Conservation (phyloP, 35 echinoderm and acorn worm species). For the Hemicentrotus pulcherrimus region DNA sequence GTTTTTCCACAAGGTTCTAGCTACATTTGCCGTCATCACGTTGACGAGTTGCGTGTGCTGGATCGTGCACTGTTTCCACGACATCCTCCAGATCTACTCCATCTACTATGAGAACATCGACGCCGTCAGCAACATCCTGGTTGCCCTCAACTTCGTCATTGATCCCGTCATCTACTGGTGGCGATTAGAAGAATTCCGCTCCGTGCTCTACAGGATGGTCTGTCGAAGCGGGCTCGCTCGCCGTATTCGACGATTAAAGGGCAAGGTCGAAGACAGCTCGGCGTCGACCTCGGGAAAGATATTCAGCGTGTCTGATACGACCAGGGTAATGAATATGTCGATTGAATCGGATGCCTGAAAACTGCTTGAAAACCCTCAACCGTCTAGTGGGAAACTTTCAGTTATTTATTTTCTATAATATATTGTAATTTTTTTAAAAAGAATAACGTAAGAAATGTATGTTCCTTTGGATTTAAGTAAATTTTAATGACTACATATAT, state of each 20-base stretch:
- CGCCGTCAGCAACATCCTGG: constrained; percentile 50
- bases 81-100: constrained; percentile 44
- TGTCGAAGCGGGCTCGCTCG: not conserved
- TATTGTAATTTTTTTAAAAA: too few species aligned
- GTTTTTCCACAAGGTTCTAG: not conserved
- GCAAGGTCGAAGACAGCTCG: not conserved
- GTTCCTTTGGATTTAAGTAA: too few species aligned
- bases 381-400: too few species aligned
- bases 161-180: constrained; percentile 50
- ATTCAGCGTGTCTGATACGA: constrained; percentile 14
- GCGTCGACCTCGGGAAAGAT: not conserved
- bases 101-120: constrained; percentile 37
- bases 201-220: not conserved
- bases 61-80: constrained; percentile 52
- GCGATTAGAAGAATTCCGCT: constrained; percentile 28
- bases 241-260: not conserved
- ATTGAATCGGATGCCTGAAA: not conserved
- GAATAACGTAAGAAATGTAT: too few species aligned
- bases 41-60: constrained; percentile 38
- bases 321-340: not conserved
- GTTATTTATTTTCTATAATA: too few species aligned
- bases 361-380: too few species aligned
- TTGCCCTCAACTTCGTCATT: constrained; percentile 43
- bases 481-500: too few species aligned
- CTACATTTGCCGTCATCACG: constrained; percentile 18